These are phyloP conservation scores for Eueremaeus valkanovi DNA, from an alignment of 2,888 invertebrate species.

Conservation along the genomic window DNA sequence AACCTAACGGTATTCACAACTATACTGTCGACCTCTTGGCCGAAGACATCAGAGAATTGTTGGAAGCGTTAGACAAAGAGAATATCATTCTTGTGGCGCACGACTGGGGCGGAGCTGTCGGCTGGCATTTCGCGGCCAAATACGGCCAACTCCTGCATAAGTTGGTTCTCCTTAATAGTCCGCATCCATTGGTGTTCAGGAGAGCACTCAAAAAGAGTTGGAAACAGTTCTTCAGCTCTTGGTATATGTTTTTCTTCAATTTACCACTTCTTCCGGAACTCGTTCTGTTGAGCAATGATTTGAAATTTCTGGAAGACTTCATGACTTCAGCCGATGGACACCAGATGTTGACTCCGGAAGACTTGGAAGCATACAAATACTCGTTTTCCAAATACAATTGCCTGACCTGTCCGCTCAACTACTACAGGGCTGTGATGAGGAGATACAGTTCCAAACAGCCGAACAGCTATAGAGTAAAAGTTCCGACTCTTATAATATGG, in stretches of 20 bases:
- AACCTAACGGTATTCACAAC: conserved; percentile 59
- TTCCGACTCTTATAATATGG: conserved; percentile 54
- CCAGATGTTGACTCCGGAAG: conserved; percentile 54
- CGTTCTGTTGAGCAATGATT: conserved; percentile 61
- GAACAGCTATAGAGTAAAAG: neutral
- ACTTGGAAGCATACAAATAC: conserved; percentile 71
- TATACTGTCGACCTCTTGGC: conserved; percentile 62
- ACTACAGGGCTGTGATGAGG: conserved; percentile 57
- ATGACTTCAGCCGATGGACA: conserved; percentile 51
- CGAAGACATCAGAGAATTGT: conserved; percentile 63
- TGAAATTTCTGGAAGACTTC: conserved; percentile 49
- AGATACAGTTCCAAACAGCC: neutral
- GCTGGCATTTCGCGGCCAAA: conserved; percentile 62
- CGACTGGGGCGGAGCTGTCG: conserved; percentile 68
- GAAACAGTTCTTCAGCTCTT: conserved; percentile 47
- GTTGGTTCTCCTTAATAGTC: conserved; percentile 65
- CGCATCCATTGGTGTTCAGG: conserved; percentile 65
- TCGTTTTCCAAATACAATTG: conserved; percentile 64
- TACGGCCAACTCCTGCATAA: conserved; percentile 63
- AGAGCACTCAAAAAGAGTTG: conserved; percentile 56
- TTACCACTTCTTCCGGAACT: conserved; percentile 65
- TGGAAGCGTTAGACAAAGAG: conserved; percentile 58
- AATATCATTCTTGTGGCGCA: conserved; percentile 58
- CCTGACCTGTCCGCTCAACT: conserved; percentile 70
- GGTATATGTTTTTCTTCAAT: conserved; percentile 59